These are phyloP conservation scores for Stomorhina lunata DNA, from an alignment of 2,888 invertebrate genomes.

Conservation along the genomic window DNA sequence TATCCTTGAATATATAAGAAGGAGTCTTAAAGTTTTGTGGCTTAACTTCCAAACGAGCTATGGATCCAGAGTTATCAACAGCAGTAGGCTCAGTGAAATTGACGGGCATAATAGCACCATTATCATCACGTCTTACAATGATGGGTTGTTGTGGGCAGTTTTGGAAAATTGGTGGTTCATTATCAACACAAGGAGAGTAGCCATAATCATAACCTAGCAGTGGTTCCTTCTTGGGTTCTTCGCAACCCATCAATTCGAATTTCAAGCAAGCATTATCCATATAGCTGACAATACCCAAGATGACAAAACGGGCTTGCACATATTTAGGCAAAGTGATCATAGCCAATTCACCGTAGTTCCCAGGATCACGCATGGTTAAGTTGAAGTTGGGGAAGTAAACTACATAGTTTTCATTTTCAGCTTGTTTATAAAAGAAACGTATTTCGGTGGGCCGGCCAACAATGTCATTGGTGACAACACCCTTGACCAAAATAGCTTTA, in stretches of 20 bases:
- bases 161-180: constrained; percentile 97
- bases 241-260: constrained; percentile 97
- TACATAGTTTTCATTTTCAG: constrained; percentile 95
- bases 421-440: constrained; percentile 97
- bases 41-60: constrained; percentile 94
- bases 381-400: constrained; percentile 98
- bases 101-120: constrained; percentile 93
- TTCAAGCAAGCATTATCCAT: constrained; percentile 98
- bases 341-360: constrained; percentile 96
- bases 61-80: constrained; percentile 96
- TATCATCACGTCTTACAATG: constrained; percentile 91
- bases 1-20: constrained; percentile 92
- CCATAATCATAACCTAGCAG: constrained; percentile 95
- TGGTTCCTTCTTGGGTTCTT: constrained; percentile 90
- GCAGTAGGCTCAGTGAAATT: constrained; percentile 97
- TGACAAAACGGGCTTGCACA: constrained; percentile 95
- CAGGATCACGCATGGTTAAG: constrained; percentile 96
- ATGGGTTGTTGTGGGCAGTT: constrained; percentile 97
- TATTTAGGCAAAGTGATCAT: constrained; percentile 97
- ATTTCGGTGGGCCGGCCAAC: constrained; percentile 98
- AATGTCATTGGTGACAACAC: constrained; percentile 96
- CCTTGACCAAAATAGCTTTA: constrained; percentile 95
- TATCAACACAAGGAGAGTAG: constrained; percentile 96
- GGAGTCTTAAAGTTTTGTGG: constrained; percentile 95
- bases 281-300: constrained; percentile 96